Evolutionary conservation across 2,888 invertebrate genomes (phyloP).

Genomic region (Hartigia nigra): DNA sequence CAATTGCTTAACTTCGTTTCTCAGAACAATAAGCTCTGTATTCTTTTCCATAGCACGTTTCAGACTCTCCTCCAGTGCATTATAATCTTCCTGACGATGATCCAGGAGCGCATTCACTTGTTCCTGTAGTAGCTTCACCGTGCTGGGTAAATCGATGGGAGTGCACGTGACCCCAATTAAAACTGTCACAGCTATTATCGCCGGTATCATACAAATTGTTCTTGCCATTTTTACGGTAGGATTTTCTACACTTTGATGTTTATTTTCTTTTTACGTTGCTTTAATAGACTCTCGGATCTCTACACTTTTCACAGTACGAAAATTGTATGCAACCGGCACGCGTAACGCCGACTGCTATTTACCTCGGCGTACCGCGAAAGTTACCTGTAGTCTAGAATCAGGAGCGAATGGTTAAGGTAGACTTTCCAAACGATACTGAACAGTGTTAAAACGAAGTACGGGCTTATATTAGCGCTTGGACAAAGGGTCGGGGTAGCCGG

Average conservation of each 20-base stretch:
- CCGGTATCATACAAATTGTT: neutral
- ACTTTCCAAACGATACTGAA: conserved; percentile 8
- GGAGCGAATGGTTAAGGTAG: neutral
- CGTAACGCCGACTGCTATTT: neutral
- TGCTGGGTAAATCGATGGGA: conserved; percentile 58
- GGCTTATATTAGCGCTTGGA: conserved; percentile 55
- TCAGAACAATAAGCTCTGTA: conserved; percentile 68
- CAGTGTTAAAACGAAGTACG: conserved; percentile 34
- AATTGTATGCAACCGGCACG: neutral
- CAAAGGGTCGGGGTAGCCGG: conserved; percentile 46
- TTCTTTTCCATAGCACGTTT: conserved; percentile 68
- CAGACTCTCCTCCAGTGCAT: conserved; percentile 69
- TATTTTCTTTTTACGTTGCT: neutral
- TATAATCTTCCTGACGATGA: conserved; percentile 69
- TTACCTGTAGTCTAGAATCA: neutral
- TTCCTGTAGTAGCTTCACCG: conserved; percentile 68
- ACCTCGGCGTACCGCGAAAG: conserved; percentile 1
- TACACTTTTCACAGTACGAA: neutral
- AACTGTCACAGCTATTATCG: conserved; percentile 16
- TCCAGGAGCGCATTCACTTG: conserved; percentile 69
- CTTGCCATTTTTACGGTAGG: neutral
- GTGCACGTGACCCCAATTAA: conserved; percentile 20
- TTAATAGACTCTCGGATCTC: neutral
- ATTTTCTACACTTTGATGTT: neutral
- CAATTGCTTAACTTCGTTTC: conserved; percentile 68